phyloP scores from a whole-genome alignment of 2,797 vertebrate genomes.

The Sebastes kiyomatsui region DNA sequence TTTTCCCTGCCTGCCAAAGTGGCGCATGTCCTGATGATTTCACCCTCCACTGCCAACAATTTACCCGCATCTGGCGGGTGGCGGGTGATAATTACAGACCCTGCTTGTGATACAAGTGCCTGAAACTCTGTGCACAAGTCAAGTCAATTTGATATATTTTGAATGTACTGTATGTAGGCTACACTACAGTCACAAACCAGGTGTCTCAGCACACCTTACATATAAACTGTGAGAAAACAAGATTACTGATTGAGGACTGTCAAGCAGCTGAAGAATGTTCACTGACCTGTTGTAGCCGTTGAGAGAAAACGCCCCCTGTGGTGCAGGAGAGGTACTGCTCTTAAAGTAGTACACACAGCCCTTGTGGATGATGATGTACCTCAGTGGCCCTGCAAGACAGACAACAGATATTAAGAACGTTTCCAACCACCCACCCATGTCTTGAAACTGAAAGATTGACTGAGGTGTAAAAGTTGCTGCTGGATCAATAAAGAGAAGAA shows the following conservation, averaged over 20 bases:
- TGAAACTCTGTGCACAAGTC: background rate
- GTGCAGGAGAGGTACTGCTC: conserved; percentile 91
- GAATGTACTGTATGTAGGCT: background rate
- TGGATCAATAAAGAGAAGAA: no score
- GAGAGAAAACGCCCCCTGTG: conserved; percentile 96
- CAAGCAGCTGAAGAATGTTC: background rate
- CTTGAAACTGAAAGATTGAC: background rate
- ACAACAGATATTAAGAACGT: background rate
- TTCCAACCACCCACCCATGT: background rate
- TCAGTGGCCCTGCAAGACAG: conserved; percentile 88
- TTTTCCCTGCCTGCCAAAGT: no score
- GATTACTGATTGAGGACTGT: background rate
- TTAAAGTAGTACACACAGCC: conserved; percentile 98
- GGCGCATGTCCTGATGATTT: no score
- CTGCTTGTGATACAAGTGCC: background rate
- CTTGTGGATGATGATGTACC: conserved; percentile 94
- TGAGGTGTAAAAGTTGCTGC: background rate
- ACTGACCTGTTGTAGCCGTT: conserved; percentile 96
- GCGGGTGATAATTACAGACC: no score
- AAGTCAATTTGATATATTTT: background rate
- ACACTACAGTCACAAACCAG: background rate
- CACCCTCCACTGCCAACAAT: no score
- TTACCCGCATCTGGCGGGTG: no score
- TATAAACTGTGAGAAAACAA: background rate
- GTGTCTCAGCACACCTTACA: no score